Base-by-base conservation (phyloP, 2,113 vertebrate genomes). In the Macrotus californicus region DNA sequence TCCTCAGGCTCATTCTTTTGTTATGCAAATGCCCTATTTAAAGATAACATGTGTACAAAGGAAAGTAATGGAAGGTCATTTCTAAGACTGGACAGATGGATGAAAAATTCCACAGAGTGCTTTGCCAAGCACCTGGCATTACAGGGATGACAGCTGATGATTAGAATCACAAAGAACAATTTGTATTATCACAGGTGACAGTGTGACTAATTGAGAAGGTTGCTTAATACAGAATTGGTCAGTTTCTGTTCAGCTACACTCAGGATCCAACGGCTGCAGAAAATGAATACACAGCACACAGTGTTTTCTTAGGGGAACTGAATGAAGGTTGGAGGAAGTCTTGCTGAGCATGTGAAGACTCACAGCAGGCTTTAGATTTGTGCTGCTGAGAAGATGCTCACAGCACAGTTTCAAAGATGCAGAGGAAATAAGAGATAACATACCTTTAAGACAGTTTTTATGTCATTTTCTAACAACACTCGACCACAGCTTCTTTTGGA, bases 331-430 rank as follows among this genome's bases (percentile, higher is more conserved):
- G 85, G 66, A 98, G 89, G 89, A 83, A 94, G 66, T 92, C 96
- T 94, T 97, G 96, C 97, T 96, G 97, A 89, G 97, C 93, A 93
- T 94, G 89, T 94, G 96, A 97, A 21, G 29, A 96, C 92, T 97
- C 96, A 94, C 96, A 96, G 97, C 67, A 2, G 93, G 98, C 73
- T 92, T 50, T 93, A 96, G 94, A 94, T 94, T 43, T 93, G 69
- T 76, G 94, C 84, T 96, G 87, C 95, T 96, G 95, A 48, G 94
- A 95, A 88, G 96, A 96, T 92, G 92, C 94, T 96, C 97, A 93
- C 41, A 97, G 96, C 89, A 56, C 75, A 94, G 87, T 76, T 96
- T 96, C 87, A 87, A 91, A 96, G 88, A 93, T 89, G 73, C 95
- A 93, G 77, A 91, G 82, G 88, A 96, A 97, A 93, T 96, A 91